Conservation (phyloP, 2,888 invertebrate genomes). For the Hydriomena furcata region DNA sequence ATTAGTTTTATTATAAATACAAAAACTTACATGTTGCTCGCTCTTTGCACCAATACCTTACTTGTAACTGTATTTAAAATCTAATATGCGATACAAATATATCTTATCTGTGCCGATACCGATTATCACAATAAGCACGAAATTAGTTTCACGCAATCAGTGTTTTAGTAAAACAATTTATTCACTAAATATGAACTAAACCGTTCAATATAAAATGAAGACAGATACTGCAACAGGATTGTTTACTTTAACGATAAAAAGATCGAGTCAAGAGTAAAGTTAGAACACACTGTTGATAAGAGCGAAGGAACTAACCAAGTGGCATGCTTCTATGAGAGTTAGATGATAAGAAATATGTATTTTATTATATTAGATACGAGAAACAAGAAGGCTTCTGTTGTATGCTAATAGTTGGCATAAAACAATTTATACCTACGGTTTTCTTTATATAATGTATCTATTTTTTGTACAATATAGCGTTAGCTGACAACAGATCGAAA, state of each 20-base stretch:
- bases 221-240: constrained; percentile 13
- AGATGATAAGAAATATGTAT: too few relatives aligned
- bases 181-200: not conserved
- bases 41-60: not conserved
- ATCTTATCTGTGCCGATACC: constrained; percentile 16
- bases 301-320: too few relatives aligned
- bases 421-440: too few relatives aligned
- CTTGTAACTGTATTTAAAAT: not conserved
- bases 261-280: constrained; percentile 17
- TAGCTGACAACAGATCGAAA: too few relatives aligned
- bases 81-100: constrained; percentile 6
- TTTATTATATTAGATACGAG: too few relatives aligned
- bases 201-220: constrained; percentile 9
- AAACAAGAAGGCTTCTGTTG: too few relatives aligned
- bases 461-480: too few relatives aligned
- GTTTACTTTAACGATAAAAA: constrained; percentile 26
- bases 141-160: not conserved
- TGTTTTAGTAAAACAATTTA: not conserved
- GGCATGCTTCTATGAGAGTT: too few relatives aligned
- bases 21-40: constrained; percentile 22
- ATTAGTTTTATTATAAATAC: not conserved
- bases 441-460: too few relatives aligned
- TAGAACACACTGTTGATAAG: constrained; percentile 5
- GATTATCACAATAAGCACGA: constrained; percentile 3
- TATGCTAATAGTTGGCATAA: too few relatives aligned